These are phyloP conservation scores for Pollenia angustigena DNA, from an alignment of 2,888 invertebrate species.

Conservation along the genomic window DNA sequence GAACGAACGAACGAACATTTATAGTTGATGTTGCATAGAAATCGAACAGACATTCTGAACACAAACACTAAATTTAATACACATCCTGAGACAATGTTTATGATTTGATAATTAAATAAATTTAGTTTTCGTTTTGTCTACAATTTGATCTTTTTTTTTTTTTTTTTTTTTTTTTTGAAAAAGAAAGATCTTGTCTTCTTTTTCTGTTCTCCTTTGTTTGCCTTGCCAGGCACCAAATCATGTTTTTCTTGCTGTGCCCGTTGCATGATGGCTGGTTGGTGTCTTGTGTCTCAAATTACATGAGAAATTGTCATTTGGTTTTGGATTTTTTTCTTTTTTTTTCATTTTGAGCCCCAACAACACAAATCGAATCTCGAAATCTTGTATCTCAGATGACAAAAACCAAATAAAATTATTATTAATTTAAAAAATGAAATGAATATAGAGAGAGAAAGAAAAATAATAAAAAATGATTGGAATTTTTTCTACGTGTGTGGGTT, in stretches of 20 bases:
- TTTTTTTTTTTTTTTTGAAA: no score
- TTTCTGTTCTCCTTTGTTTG: not conserved
- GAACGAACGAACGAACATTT: conserved; percentile 13
- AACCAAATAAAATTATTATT: conserved; percentile 59
- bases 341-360: not conserved
- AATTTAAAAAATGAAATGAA: conserved; percentile 36
- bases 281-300: conserved; percentile 62
- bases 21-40: conserved; percentile 28
- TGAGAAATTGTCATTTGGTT: conserved; percentile 71
- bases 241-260: conserved; percentile 26
- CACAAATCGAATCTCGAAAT: conserved; percentile 2
- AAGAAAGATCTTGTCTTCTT: conserved; percentile 10
- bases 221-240: conserved; percentile 15
- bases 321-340: conserved; percentile 45
- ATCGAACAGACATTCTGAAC: not conserved
- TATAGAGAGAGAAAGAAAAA: conserved; percentile 32
- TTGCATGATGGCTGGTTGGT: conserved; percentile 33
- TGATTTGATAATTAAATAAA: conserved; percentile 68
- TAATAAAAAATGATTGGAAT: conserved; percentile 68
- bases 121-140: conserved; percentile 54
- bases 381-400: conserved; percentile 41
- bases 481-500: conserved; percentile 70
- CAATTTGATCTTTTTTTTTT: not conserved
- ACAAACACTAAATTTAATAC: not conserved
- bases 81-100: conserved; percentile 51